Conservation (phyloP, 2,113 vertebrate species). For the Gambusia affinis region DNA sequence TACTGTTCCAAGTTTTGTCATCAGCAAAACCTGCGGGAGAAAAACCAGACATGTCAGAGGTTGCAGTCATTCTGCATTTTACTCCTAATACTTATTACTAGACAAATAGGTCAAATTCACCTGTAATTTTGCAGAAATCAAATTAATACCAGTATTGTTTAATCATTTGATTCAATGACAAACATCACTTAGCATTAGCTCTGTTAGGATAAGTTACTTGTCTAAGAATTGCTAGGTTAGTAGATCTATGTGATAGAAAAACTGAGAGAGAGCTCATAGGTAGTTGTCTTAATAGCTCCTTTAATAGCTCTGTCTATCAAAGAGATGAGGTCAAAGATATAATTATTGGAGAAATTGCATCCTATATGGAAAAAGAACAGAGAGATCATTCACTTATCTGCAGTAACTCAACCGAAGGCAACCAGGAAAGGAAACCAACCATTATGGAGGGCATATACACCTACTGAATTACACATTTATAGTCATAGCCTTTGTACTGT, state of each 20-base stretch:
- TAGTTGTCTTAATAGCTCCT: not conserved
- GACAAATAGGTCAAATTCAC: too few species aligned
- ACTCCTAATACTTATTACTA: too few species aligned
- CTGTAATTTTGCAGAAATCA: too few species aligned
- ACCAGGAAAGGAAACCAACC: not conserved
- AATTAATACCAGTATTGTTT: too few species aligned
- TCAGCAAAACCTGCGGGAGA: not conserved
- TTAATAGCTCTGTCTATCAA: not conserved
- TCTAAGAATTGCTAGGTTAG: not conserved
- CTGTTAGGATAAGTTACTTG: not conserved
- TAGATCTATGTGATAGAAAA: not conserved
- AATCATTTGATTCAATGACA: constrained; percentile 10
- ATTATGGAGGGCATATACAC: not conserved
- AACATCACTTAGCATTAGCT: not conserved
- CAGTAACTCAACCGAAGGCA: not conserved
- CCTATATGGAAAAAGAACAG: not conserved
- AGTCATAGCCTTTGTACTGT: not conserved
- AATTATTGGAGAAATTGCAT: not conserved
- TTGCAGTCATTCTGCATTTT: too few species aligned
- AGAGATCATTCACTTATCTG: not conserved
- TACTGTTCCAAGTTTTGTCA: not conserved
- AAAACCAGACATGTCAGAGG: too few species aligned
- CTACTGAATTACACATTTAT: not conserved
- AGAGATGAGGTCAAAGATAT: not conserved
- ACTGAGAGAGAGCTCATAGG: not conserved